Evolutionary conservation across 2,888 invertebrate genomes (phyloP).

Genomic region (Dasysyrphus albostriatus): DNA sequence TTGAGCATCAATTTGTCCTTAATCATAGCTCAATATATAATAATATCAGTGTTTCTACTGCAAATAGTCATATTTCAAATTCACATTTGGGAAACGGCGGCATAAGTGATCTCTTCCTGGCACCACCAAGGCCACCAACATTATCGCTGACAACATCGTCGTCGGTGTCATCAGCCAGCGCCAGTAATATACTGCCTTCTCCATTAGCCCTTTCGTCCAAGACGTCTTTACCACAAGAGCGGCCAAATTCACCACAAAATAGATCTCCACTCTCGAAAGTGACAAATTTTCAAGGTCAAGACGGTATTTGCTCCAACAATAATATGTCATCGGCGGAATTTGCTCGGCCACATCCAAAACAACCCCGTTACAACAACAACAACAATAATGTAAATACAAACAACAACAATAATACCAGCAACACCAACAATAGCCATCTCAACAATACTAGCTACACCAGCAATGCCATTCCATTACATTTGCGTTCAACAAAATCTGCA

Average conservation of each 20-base stretch:
- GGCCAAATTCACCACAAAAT: slow-evolving; percentile 71
- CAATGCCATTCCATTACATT: slow-evolving; percentile 77
- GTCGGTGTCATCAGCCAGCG: slow-evolving; percentile 1
- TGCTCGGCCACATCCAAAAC: slow-evolving; percentile 79
- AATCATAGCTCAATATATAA: slow-evolving; percentile 61
- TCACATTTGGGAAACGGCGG: slow-evolving; percentile 40
- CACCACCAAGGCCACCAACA: slow-evolving; percentile 68
- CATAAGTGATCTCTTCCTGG: slow-evolving; percentile 63
- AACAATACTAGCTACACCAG: slow-evolving; percentile 67
- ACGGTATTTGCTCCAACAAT: slow-evolving; percentile 66
- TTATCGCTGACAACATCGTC: slow-evolving; percentile 59
- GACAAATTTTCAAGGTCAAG: slow-evolving; percentile 75
- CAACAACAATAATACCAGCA: slow-evolving; percentile 67
- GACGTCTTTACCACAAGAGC: slow-evolving; percentile 72
- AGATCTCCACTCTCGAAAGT: slow-evolving; percentile 71
- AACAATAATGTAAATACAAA: slow-evolving; percentile 62
- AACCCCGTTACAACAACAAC: slow-evolving; percentile 75
- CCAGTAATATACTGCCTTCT: slow-evolving; percentile 61
- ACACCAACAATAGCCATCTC: slow-evolving; percentile 60
- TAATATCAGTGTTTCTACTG: slow-evolving; percentile 49
- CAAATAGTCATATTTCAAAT: slow-evolving; percentile 66
- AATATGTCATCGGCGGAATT: slow-evolving; percentile 79
- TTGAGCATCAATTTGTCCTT: slow-evolving; percentile 64
- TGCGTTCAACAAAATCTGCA: slow-evolving; percentile 70
- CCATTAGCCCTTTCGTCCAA: slow-evolving; percentile 66